phyloP scores from a whole-genome alignment of 2,113 vertebrate genomes.

The Thermophis baileyi region DNA sequence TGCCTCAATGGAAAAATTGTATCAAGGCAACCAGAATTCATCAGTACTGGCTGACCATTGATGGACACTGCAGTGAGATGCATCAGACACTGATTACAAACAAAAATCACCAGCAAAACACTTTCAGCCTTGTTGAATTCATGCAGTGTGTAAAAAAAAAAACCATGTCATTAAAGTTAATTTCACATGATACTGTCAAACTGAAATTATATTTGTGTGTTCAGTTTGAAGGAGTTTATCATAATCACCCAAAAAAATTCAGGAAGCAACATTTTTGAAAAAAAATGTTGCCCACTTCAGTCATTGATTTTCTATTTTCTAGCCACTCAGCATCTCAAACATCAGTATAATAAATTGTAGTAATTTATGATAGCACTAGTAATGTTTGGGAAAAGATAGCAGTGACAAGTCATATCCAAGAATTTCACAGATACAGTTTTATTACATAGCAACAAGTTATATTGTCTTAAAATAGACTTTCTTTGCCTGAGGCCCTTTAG shows the following conservation, averaged over 20 bases:
- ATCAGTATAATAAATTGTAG: not conserved
- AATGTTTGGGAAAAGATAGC: not conserved
- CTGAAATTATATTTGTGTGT: not conserved
- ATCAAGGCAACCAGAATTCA: not conserved
- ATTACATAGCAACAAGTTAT: not conserved
- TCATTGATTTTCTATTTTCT: not conserved
- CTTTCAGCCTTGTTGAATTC: not conserved
- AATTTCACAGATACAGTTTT: not conserved
- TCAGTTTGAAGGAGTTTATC: not conserved
- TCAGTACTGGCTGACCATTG: not conserved
- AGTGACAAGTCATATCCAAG: not conserved
- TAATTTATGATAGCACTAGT: not conserved
- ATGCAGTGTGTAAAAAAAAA: not conserved
- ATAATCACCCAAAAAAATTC: not conserved
- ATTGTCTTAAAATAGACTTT: not conserved
- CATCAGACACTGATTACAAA: not conserved
- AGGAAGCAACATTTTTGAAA: not conserved
- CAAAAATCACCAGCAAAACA: not conserved
- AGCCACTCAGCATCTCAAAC: not conserved
- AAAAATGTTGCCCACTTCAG: not conserved
- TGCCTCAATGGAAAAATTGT: not conserved
- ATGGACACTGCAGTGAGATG: not conserved
- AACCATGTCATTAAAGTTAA: not conserved
- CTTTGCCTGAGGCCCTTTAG: not conserved
- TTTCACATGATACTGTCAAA: not conserved